A percentile compares a stretch with the other conserved stretches of the same genome.
phyloP scores from a whole-genome alignment of 1,140 invertebrate genomes.

The Drosophila pandora region DNA sequence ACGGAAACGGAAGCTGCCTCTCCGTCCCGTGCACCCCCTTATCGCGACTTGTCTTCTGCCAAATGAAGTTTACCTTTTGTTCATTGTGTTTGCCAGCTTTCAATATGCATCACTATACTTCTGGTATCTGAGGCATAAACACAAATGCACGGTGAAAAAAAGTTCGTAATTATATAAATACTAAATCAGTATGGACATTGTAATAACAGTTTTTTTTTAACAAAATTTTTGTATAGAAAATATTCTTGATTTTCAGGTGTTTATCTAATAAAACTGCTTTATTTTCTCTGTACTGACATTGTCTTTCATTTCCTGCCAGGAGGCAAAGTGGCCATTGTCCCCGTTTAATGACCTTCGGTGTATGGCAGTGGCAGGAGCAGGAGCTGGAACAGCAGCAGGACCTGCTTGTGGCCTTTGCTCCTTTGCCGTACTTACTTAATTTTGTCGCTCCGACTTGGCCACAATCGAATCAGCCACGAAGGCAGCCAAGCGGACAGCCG shows the following conservation, averaged over 20 bases:
- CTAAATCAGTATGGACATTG: not conserved
- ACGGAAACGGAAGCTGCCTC: conserved; percentile 43
- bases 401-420: conserved; percentile 19
- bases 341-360: conserved; percentile 45
- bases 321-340: conserved; percentile 44
- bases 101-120: conserved; percentile 40
- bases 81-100: conserved; percentile 52
- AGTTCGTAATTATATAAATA: not conserved
- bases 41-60: conserved; percentile 31
- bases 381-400: conserved; percentile 2
- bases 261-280: not conserved
- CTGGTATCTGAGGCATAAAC: conserved; percentile 25
- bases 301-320: conserved; percentile 22
- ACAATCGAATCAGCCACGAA: conserved; percentile 43
- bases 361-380: not conserved
- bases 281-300: conserved; percentile 6
- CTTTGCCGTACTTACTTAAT: conserved; percentile 47
- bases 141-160: conserved; percentile 27
- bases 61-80: conserved; percentile 60
- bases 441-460: conserved; percentile 35
- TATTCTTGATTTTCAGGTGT: too few species aligned
- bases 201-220: too few species aligned
- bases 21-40: not conserved
- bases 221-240: too few species aligned
- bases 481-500: conserved; percentile 33